Evolutionary conservation across 2,888 invertebrate species (phyloP).

Genomic region (Plutella xylostella): DNA sequence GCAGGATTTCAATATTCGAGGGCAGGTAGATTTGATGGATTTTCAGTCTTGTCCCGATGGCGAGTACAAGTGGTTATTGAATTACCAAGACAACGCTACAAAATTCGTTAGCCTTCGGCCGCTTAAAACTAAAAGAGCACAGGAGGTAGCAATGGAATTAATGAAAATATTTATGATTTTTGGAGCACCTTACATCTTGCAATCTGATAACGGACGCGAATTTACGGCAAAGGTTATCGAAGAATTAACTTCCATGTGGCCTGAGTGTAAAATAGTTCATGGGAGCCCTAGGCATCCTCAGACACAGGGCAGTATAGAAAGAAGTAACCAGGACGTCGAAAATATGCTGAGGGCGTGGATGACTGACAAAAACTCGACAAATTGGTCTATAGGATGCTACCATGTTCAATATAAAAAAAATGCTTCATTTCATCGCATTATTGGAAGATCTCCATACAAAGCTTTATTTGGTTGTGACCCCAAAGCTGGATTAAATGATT

Average conservation of each 20-base stretch:
- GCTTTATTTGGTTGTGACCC: not conserved
- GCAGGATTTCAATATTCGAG: conserved; percentile 24
- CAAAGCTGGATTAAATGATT: not conserved
- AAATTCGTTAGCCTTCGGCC: conserved; percentile 30
- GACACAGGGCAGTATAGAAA: conserved; percentile 18
- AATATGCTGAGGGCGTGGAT: conserved; percentile 26
- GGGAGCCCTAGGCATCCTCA: conserved; percentile 17
- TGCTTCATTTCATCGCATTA: conserved; percentile 19
- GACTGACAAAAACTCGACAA: conserved; percentile 23
- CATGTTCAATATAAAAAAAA: conserved; percentile 25
- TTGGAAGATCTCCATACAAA: conserved; percentile 20
- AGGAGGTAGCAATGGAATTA: conserved; percentile 25
- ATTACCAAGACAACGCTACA: conserved; percentile 30
- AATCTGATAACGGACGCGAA: conserved; percentile 10
- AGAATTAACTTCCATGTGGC: conserved; percentile 19
- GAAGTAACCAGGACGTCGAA: conserved; percentile 22
- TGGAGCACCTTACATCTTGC: conserved; percentile 17
- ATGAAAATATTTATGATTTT: conserved; percentile 17
- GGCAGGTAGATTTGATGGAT: conserved; percentile 29
- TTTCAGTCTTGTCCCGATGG: conserved; percentile 26
- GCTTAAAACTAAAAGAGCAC: conserved; percentile 22
- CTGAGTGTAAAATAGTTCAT: conserved; percentile 19
- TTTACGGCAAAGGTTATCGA: conserved; percentile 18
- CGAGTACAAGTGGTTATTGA: conserved; percentile 30
- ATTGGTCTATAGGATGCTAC: conserved; percentile 25